Conservation (phyloP, 53 echinoderm and acorn worm genomes). For the Henricia sp. region DNA sequence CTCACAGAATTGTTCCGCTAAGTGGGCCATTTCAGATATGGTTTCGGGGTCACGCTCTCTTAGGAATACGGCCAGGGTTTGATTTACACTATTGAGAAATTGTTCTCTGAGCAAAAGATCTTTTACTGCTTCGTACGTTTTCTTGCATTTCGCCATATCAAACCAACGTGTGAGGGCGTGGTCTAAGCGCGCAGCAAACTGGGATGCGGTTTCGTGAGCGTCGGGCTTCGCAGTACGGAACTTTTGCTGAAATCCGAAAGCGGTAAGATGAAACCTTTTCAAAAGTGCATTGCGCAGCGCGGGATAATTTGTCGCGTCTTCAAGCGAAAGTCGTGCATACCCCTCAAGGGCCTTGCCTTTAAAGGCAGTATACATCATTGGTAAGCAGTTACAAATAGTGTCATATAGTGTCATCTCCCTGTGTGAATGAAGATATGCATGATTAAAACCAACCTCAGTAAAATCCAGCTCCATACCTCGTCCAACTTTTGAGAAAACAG, state of each 20-base stretch:
- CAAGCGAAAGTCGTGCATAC: constrained; percentile 34
- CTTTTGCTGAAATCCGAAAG: not conserved
- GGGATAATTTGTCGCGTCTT: constrained; percentile 25
- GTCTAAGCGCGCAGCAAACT: not conserved
- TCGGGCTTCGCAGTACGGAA: not conserved
- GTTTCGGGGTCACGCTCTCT: not conserved
- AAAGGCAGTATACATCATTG: no score
- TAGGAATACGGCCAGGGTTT: not conserved
- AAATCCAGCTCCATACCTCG: no score
- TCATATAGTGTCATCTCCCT: no score
- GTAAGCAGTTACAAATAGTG: no score
- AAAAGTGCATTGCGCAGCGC: constrained; percentile 13
- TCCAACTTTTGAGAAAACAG: no score
- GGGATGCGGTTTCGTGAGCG: not conserved
- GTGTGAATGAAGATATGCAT: no score
- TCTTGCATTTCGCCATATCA: no score
- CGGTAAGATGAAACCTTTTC: constrained; percentile 20
- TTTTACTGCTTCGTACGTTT: not conserved
- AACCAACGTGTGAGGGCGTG: not conserved
- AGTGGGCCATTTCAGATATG: not conserved
- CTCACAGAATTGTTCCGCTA: not conserved
- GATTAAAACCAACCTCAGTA: no score
- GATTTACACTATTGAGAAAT: not conserved
- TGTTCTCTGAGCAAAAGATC: not conserved
- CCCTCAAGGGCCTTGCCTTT: constrained; percentile 46